Conservation (phyloP, 2,113 vertebrate genomes). For the Amphiprion ocellaris region DNA sequence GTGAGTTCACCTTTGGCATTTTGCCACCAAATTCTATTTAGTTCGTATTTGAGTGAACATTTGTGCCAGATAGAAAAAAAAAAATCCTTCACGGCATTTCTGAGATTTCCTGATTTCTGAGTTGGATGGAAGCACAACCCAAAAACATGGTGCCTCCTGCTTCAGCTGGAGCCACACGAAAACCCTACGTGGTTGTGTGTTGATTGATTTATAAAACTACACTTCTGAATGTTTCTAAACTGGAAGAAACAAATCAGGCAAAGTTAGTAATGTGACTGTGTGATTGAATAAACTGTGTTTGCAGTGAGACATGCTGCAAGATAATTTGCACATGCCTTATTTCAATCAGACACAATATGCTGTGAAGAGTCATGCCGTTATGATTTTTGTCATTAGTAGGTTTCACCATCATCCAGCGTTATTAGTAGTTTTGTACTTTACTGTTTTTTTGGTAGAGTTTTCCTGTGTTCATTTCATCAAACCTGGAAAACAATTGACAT, state of each 20-base stretch:
- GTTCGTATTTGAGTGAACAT: too few species aligned
- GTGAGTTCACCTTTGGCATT: too few species aligned
- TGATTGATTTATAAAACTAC: conserved; percentile 10
- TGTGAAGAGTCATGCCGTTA: conserved; percentile 45
- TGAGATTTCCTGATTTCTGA: too few species aligned
- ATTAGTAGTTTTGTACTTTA: conserved; percentile 55
- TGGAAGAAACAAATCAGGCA: conserved; percentile 1
- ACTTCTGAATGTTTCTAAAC: conserved; percentile 15
- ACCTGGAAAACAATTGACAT: conserved; percentile 62
- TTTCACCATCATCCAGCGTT: conserved; percentile 26
- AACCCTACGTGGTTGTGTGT: not conserved
- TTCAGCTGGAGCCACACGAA: not conserved
- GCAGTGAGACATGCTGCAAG: conserved; percentile 35
- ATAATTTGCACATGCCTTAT: conserved; percentile 46
- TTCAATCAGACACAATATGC: conserved; percentile 28
- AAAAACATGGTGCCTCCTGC: not conserved
- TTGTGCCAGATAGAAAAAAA: too few species aligned
- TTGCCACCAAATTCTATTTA: too few species aligned
- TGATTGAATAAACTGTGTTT: not conserved
- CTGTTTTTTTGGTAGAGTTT: conserved; percentile 34
- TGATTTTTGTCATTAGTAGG: conserved; percentile 25
- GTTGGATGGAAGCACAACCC: not conserved
- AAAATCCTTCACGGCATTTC: too few species aligned
- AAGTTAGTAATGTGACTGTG: conserved; percentile 30
- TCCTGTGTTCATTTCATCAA: conserved; percentile 51